phyloP scores from a whole-genome alignment of 2,888 invertebrate species.

The Hermaeophaga mercurialis region DNA sequence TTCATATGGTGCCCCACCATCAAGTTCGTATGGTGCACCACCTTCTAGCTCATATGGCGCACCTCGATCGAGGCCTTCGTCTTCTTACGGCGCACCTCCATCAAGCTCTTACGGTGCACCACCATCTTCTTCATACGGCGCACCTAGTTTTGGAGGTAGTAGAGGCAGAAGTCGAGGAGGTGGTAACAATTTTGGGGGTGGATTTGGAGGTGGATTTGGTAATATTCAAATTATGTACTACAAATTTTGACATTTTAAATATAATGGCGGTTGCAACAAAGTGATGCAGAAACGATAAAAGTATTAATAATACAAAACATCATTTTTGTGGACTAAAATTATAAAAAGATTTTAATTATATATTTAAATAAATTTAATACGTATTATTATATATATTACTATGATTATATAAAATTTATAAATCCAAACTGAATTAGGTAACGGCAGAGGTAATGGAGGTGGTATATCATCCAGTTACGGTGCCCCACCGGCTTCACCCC shows the following conservation, averaged over 20 bases:
- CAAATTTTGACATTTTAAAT: too few relatives aligned
- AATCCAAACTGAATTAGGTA: constrained; percentile 1
- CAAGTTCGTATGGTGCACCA: constrained; percentile 41
- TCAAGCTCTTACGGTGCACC: constrained; percentile 52
- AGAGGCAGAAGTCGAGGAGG: constrained; percentile 13
- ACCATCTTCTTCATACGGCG: constrained; percentile 50
- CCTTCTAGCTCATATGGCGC: constrained; percentile 57
- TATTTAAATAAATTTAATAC: too few relatives aligned
- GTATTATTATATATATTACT: too few relatives aligned
- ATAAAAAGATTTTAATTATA: too few relatives aligned
- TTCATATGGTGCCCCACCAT: constrained; percentile 38
- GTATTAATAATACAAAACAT: too few relatives aligned
- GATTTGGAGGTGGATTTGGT: constrained; percentile 20
- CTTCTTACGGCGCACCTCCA: constrained; percentile 55
- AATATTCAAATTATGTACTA: too few relatives aligned
- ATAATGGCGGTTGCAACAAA: too few relatives aligned
- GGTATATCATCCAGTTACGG: constrained; percentile 54
- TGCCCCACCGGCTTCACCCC: constrained; percentile 46
- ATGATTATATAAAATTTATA: too few relatives aligned
- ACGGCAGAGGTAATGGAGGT: constrained; percentile 24
- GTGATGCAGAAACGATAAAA: too few relatives aligned
- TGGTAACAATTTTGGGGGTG: constrained; percentile 9
- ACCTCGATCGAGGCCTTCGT: constrained; percentile 53
- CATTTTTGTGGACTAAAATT: too few relatives aligned
- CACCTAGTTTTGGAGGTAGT: constrained; percentile 38